phyloP scores from a whole-genome alignment of 2,888 invertebrate genomes.

The Carterocephalus palaemon region DNA sequence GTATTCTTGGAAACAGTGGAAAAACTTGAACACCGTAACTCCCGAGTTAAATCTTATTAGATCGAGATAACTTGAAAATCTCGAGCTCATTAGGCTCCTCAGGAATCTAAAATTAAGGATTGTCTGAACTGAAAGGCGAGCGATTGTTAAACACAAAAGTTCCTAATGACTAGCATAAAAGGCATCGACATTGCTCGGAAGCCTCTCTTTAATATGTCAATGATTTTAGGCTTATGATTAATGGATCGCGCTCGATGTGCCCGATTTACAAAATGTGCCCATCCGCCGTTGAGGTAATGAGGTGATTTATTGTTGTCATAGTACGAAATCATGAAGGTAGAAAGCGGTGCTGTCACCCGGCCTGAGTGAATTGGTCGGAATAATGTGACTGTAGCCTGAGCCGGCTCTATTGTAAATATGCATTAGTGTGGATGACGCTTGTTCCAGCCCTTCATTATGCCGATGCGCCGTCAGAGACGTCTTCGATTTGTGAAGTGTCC shows the following conservation, averaged over 20 bases:
- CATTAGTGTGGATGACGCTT: conserved; percentile 38
- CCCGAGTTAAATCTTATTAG: conserved; percentile 4
- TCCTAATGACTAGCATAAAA: conserved; percentile 7
- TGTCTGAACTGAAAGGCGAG: conserved; percentile 4
- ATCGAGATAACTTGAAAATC: conserved; percentile 10
- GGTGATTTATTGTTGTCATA: conserved; percentile 33
- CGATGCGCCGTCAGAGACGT: conserved; percentile 67
- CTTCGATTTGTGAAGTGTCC: conserved; percentile 62
- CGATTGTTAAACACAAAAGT: conserved; percentile 16
- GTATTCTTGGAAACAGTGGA: no score
- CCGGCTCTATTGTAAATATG: conserved; percentile 28
- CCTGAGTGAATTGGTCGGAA: conserved; percentile 24
- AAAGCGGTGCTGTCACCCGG: conserved; percentile 32
- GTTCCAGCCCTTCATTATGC: conserved; percentile 61
- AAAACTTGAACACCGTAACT: background rate
- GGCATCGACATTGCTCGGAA: background rate
- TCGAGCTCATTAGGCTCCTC: conserved; percentile 11
- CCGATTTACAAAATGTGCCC: conserved; percentile 30
- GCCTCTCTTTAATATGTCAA: conserved; percentile 21
- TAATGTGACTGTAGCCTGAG: conserved; percentile 17
- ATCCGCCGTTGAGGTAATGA: conserved; percentile 30
- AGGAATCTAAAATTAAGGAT: conserved; percentile 9
- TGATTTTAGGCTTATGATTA: conserved; percentile 21
- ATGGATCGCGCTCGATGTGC: conserved; percentile 19
- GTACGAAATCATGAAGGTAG: conserved; percentile 43